Evolutionary conservation across 1,140 invertebrate genomes (phyloP).

Genomic region (Drosophila watanabei): DNA sequence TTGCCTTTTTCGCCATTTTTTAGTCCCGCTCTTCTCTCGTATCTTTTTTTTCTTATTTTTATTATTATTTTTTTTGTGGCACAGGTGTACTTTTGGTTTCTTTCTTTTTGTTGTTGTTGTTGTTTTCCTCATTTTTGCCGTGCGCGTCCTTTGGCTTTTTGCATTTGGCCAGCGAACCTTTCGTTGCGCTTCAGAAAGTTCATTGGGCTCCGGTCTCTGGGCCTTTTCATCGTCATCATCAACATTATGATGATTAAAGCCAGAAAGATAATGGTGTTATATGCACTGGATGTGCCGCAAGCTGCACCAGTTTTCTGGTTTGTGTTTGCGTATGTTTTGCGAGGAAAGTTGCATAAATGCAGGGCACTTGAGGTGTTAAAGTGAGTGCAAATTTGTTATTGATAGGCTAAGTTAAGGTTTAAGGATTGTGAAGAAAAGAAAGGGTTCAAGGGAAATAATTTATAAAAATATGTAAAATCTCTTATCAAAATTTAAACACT

Average conservation of each 20-base stretch:
- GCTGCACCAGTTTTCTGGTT: slow-evolving; percentile 46
- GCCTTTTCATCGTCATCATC: slow-evolving; percentile 25
- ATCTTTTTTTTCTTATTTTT: slow-evolving; percentile 44
- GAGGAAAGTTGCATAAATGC: slow-evolving; percentile 16
- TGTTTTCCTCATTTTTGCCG: slow-evolving; percentile 19
- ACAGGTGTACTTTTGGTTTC: slow-evolving; percentile 77
- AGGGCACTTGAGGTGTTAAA: slow-evolving; percentile 56
- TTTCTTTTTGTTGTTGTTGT: slow-evolving; percentile 32
- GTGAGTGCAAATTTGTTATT: slow-evolving; percentile 51
- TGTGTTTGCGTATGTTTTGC: not conserved
- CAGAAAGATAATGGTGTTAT: slow-evolving; percentile 30
- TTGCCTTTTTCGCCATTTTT: slow-evolving; percentile 78
- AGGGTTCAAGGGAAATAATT: not conserved
- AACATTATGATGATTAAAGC: slow-evolving; percentile 11
- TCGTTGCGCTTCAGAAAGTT: slow-evolving; percentile 82
- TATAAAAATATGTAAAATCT: not conserved
- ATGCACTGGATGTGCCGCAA: slow-evolving; percentile 39
- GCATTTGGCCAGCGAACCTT: slow-evolving; percentile 69
- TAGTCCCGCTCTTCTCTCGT: slow-evolving; percentile 45
- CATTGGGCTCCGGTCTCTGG: slow-evolving; percentile 59
- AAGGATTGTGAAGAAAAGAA: not conserved
- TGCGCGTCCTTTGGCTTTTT: slow-evolving; percentile 72
- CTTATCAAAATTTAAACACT: not conserved
- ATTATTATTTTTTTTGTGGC: slow-evolving; percentile 67
- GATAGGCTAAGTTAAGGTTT: slow-evolving; percentile 6